Evolutionary conservation across 2,797 vertebrate genomes (phyloP).

Genomic region (Gephyroberyx darwinii): DNA sequence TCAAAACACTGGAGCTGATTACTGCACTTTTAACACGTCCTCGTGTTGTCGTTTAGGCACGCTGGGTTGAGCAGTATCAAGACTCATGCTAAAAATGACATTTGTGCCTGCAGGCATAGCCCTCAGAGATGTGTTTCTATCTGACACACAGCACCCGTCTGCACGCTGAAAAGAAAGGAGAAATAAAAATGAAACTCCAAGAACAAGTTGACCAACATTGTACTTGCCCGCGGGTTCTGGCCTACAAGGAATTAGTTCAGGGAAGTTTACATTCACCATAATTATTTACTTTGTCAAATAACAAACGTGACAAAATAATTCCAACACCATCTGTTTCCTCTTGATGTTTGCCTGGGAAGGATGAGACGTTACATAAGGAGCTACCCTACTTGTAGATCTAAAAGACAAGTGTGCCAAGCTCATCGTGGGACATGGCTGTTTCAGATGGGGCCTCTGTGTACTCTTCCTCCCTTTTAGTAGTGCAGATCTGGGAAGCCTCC

Average conservation of each 20-base stretch:
- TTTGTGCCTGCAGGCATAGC: slow-evolving; percentile 50
- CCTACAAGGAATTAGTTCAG: not conserved
- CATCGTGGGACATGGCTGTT: slow-evolving; percentile 55
- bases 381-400: slow-evolving; percentile 41
- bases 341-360: slow-evolving; percentile 17
- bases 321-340: slow-evolving; percentile 13
- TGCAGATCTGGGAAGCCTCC: slow-evolving; percentile 70
- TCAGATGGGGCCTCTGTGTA: slow-evolving; percentile 55
- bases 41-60: slow-evolving; percentile 61
- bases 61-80: slow-evolving; percentile 46
- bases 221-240: not conserved
- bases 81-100: slow-evolving; percentile 44
- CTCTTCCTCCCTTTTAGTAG: slow-evolving; percentile 54
- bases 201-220: slow-evolving; percentile 5
- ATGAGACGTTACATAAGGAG: slow-evolving; percentile 41
- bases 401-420: slow-evolving; percentile 52
- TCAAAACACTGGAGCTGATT: slow-evolving; percentile 44
- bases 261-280: not conserved
- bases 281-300: slow-evolving; percentile 4
- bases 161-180: slow-evolving; percentile 24
- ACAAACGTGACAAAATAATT: slow-evolving; percentile 6
- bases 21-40: slow-evolving; percentile 53
- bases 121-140: slow-evolving; percentile 38
- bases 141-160: slow-evolving; percentile 33
- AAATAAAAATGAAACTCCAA: slow-evolving; percentile 4